Conservation (phyloP, 92 coral and sea anemone genomes). For the Siderastrea siderea region DNA sequence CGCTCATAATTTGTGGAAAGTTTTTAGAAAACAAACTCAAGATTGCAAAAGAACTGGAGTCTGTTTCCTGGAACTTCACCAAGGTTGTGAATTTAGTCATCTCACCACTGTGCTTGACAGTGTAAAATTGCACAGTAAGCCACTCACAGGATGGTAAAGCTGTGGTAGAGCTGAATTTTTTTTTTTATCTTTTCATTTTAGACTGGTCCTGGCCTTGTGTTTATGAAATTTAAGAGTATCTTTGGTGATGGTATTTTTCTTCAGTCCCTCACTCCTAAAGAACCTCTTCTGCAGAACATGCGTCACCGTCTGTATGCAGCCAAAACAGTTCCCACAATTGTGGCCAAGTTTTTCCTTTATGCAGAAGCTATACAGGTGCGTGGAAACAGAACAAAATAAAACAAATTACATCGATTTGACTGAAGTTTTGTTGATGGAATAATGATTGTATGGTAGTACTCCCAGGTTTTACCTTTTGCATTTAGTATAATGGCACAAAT, state of each 20-base stretch:
- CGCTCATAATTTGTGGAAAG: too few species aligned
- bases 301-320: conserved; percentile 76
- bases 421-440: too few species aligned
- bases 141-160: too few species aligned
- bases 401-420: neutral
- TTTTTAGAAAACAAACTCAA: too few species aligned
- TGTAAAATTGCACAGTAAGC: too few species aligned
- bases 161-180: neutral
- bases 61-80: too few species aligned
- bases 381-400: neutral
- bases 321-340: conserved; percentile 59
- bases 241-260: conserved; percentile 78
- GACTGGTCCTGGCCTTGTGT: conserved; percentile 99
- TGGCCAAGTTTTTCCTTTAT: conserved; percentile 76
- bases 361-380: conserved; percentile 89
- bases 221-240: conserved; percentile 67
- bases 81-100: too few species aligned
- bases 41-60: too few species aligned
- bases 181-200: neutral
- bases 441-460: too few species aligned
- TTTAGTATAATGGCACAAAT: too few species aligned
- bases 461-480: too few species aligned
- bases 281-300: conserved; percentile 89
- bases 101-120: too few species aligned
- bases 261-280: conserved; percentile 86